Percentiles rank a stretch among this genome's conserved stretches.
phyloP scores from a whole-genome alignment of 2,113 vertebrate genomes.

The Atractosteus spatula region DNA sequence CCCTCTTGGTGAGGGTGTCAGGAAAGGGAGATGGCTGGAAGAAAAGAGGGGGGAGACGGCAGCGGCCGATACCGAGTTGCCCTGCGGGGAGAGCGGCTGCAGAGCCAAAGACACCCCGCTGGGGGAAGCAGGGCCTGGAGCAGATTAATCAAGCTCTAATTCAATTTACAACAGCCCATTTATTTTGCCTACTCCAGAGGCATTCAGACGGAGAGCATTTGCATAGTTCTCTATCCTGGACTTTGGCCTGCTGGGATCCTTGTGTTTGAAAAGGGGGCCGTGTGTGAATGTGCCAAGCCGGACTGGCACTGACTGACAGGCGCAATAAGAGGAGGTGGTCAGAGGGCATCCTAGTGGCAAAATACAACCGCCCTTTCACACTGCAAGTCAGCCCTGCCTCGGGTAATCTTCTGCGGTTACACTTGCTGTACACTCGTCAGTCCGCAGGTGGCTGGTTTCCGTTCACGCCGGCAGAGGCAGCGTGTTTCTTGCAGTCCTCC shows the following conservation, averaged over 20 bases:
- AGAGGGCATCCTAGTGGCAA: constrained; percentile 44
- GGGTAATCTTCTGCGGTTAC: background rate
- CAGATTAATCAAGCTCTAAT: constrained; percentile 66
- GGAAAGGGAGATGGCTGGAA: background rate
- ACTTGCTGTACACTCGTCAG: background rate
- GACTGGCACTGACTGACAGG: constrained; percentile 39
- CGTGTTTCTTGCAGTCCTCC: too few relatives aligned
- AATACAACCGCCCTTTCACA: constrained; percentile 50
- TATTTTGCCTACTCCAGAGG: constrained; percentile 54
- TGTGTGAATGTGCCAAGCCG: constrained; percentile 24
- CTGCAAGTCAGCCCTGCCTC: background rate
- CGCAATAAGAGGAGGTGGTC: constrained; percentile 36
- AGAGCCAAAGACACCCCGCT: constrained; percentile 57
- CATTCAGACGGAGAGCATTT: constrained; percentile 45
- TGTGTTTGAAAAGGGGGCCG: constrained; percentile 4
- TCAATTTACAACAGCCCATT: constrained; percentile 64
- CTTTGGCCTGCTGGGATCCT: constrained; percentile 19
- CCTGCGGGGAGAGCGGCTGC: constrained; percentile 50
- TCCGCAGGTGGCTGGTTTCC: background rate
- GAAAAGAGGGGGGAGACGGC: background rate
- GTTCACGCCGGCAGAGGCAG: background rate
- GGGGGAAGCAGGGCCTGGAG: constrained; percentile 57
- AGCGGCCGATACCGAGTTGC: constrained; percentile 39
- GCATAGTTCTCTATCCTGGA: constrained; percentile 33
- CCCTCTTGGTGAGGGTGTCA: background rate